These are phyloP conservation scores for Odobenus rosmarus DNA, from an alignment of 2,113 vertebrate genomes.

Conservation along the genomic window DNA sequence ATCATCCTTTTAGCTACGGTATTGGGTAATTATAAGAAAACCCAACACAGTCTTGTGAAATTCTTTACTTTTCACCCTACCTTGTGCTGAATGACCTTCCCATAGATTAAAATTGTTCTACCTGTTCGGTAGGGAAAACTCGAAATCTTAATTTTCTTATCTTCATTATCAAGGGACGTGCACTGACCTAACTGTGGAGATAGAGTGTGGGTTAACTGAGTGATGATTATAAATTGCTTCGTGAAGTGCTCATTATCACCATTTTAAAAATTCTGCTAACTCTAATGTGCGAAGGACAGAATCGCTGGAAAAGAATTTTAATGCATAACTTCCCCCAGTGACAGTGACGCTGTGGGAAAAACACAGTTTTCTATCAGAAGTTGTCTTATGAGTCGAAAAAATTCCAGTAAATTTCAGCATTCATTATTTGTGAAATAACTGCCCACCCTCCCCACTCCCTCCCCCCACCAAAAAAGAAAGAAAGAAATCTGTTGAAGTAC, in stretches of 20 bases:
- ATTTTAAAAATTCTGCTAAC: slow-evolving; percentile 52
- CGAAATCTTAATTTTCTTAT: slow-evolving; percentile 62
- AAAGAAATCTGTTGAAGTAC: slow-evolving; percentile 49
- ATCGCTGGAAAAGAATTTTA: slow-evolving; percentile 39
- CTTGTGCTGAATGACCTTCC: background rate
- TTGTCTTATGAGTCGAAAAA: slow-evolving; percentile 30
- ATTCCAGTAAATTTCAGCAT: background rate
- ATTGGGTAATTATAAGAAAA: background rate
- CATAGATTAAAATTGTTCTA: slow-evolving; percentile 58
- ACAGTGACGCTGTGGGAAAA: background rate
- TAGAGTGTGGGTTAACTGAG: slow-evolving; percentile 49
- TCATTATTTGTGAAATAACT: slow-evolving; percentile 45
- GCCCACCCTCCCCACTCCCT: no score
- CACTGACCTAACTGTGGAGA: slow-evolving; percentile 61
- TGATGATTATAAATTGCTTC: slow-evolving; percentile 73
- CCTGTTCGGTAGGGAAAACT: slow-evolving; percentile 46
- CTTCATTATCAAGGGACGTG: slow-evolving; percentile 69
- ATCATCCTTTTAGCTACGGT: background rate
- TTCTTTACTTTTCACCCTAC: background rate
- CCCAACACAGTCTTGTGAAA: background rate
- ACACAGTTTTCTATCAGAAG: background rate
- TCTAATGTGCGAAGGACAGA: background rate
- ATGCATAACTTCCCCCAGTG: slow-evolving; percentile 25
- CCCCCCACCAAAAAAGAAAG: background rate
- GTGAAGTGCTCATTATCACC: slow-evolving; percentile 69